Base-by-base conservation (phyloP, 2,888 invertebrate genomes). In the Lepidonotus clava region DNA sequence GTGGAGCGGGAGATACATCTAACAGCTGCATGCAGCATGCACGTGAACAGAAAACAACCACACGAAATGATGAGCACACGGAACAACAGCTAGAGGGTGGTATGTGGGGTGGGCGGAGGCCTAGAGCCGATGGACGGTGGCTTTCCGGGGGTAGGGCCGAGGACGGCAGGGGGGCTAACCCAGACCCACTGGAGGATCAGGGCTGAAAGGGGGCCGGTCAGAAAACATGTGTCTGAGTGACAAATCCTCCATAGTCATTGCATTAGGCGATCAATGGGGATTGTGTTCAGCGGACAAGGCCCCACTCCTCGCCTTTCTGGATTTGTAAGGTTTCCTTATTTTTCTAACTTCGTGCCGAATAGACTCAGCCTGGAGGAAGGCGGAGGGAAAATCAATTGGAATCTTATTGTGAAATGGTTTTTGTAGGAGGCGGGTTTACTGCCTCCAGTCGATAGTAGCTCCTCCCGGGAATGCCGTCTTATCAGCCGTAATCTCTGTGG, bases 1-100 rank as follows among this genome's bases (percentile, higher is more conserved):
- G 83, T 83, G 34, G 28, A 76, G 36, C 46, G 8, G 11, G 80
- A 80, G 76, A 28, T 34, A 46, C 28, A 46, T 46, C 46, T 80
- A 41, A 80, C 80, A 46, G 80, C 51, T 80, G 41, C 51, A 71
- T 71, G 71, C 71, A 38, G 71, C 71, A 71, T 71, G 71, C 71
- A 71, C 38, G 71, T 38, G 38, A 18, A 34, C 11, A 34, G 38
- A 71, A 61, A 61, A 61, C 61, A 61, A 61, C 4, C 11, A 2
- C 61, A 61, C 61, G 14, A 24, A 24, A 61, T 28, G 24, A 61
- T 24, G 8, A 46, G 6, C 46, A 46, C 46, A 46, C 6, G 8
- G 18, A 61, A 61, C 61, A 61, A 61, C 61, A 61, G 11, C 61
- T 61, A 61, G 5, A 61, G n/a, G n/a, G n/a, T n/a, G n/a, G n/a